Conservation (phyloP, 2,113 vertebrate genomes). For the Collichthys lucidus region DNA sequence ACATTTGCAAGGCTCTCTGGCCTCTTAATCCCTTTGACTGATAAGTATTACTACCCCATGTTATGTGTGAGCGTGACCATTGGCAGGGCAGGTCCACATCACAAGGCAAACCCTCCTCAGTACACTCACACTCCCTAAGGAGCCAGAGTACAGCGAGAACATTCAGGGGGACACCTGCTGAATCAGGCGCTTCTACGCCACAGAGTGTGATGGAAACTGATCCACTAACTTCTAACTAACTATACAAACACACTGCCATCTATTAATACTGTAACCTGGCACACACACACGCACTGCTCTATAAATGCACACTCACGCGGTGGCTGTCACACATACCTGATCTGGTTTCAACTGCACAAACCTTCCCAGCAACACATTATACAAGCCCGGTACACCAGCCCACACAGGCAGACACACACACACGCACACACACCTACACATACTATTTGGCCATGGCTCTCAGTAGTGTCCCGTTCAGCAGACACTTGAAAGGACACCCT, state of each 20-base stretch:
- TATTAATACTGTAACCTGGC: constrained; percentile 78
- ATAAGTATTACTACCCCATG: not conserved
- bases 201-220: constrained; percentile 83
- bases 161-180: constrained; percentile 78
- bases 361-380: constrained; percentile 78
- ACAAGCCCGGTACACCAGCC: constrained; percentile 62
- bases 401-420: constrained; percentile 50
- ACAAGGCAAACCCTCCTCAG: constrained; percentile 70
- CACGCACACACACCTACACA: constrained; percentile 47
- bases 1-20: constrained; percentile 1
- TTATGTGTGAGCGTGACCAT: constrained; percentile 22
- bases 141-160: constrained; percentile 64
- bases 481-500: constrained; percentile 82
- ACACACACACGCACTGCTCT: constrained; percentile 71
- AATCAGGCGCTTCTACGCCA: constrained; percentile 82
- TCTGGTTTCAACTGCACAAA: constrained; percentile 77
- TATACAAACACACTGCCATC: constrained; percentile 76
- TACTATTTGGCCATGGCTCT: constrained; percentile 64
- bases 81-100: constrained; percentile 43
- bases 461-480: constrained; percentile 76
- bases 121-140: constrained; percentile 33
- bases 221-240: constrained; percentile 66
- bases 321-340: constrained; percentile 76
- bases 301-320: constrained; percentile 80
- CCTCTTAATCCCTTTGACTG: not conserved